These are phyloP conservation scores for Ceryle rudis DNA, from an alignment of 2,797 vertebrate species.

Conservation along the genomic window DNA sequence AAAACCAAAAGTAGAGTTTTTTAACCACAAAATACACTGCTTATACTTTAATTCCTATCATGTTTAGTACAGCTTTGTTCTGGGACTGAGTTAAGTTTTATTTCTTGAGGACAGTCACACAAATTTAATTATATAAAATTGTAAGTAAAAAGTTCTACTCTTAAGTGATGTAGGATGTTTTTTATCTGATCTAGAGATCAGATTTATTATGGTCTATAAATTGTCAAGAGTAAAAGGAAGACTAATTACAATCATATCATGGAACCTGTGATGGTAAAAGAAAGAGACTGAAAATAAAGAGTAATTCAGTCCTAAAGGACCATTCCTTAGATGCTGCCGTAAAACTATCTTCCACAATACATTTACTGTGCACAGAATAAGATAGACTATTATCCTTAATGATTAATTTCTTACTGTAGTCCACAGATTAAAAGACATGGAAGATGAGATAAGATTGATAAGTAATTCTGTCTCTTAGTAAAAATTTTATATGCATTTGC, in stretches of 20 bases:
- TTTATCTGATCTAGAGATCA: neutral
- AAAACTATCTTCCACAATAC: neutral
- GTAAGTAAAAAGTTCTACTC: neutral
- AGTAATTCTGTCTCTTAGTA: neutral
- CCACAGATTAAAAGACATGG: neutral
- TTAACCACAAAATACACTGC: neutral
- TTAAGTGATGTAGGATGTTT: neutral
- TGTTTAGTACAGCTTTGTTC: neutral
- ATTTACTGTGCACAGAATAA: neutral
- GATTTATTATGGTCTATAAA: neutral
- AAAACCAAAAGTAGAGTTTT: neutral
- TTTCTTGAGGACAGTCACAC: neutral
- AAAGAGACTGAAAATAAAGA: neutral
- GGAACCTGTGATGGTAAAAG: neutral
- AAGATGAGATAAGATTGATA: neutral
- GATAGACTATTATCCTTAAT: neutral
- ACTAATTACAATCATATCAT: neutral
- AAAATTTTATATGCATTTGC: slow-evolving; percentile 4
- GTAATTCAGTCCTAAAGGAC: neutral
- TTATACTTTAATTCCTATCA: neutral
- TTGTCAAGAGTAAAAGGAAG: neutral
- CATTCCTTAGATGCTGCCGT: neutral
- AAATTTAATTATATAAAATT: neutral
- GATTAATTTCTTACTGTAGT: neutral
- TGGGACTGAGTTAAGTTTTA: neutral